phyloP scores from a whole-genome alignment of 2,113 vertebrate species.

The Craseonycteris thonglongyai region DNA sequence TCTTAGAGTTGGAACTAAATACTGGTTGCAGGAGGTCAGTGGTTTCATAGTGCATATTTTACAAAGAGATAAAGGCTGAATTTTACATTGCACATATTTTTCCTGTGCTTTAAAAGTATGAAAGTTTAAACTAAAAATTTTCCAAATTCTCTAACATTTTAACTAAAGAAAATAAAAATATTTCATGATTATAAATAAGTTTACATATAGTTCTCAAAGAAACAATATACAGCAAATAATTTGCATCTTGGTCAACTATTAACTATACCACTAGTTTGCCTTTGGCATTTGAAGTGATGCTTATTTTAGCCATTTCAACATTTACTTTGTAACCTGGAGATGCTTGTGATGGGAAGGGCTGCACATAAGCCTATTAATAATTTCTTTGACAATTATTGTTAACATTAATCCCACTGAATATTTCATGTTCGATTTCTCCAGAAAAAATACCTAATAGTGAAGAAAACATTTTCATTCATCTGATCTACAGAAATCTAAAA shows the following conservation, averaged over 20 bases:
- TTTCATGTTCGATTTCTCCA: neutral
- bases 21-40: neutral
- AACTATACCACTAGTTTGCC: neutral
- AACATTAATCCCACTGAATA: neutral
- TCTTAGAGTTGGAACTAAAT: neutral
- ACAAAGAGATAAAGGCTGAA: neutral
- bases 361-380: neutral
- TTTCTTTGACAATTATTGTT: neutral
- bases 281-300: neutral
- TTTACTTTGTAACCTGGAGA: neutral
- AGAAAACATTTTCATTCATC: conserved; percentile 5
- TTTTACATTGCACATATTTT: neutral
- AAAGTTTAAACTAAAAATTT: neutral
- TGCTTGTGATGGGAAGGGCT: neutral
- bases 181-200: neutral
- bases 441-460: neutral
- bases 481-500: neutral
- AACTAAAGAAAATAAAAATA: neutral
- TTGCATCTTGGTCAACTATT: conserved; percentile 6
- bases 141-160: conserved; percentile 7
- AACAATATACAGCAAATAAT: neutral
- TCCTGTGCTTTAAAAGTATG: neutral
- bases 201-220: neutral
- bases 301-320: neutral
- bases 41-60: neutral